Conservation (phyloP, 1,140 invertebrate species). For the Nasonia giraulti region DNA sequence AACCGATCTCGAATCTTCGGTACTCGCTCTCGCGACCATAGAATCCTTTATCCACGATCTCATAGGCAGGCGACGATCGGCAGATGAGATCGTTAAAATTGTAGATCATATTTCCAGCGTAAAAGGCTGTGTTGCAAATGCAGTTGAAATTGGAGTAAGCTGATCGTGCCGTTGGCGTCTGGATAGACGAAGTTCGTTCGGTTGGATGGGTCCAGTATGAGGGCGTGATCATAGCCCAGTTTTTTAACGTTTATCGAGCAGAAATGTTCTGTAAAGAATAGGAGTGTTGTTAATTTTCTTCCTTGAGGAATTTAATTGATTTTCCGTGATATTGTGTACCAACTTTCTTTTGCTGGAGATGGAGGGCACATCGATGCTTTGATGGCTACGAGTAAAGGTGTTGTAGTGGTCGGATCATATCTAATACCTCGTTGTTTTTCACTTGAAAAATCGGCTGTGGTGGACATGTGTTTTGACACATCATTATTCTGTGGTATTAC, state of each 20-base stretch:
- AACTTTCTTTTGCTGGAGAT: not conserved
- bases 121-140: too few relatives aligned
- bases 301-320: not conserved
- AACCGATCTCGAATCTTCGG: conserved; percentile 18
- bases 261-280: not conserved
- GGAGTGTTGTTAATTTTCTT: not conserved
- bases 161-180: not conserved
- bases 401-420: not conserved
- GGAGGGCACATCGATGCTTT: not conserved
- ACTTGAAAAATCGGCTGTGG: not conserved
- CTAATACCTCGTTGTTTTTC: not conserved
- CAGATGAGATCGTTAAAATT: too few relatives aligned
- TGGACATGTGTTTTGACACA: not conserved
- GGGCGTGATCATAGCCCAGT: not conserved
- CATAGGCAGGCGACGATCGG: not conserved
- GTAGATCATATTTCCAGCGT: too few relatives aligned
- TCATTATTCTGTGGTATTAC: not conserved
- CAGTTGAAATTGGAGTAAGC: not conserved
- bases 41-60: conserved; percentile 23
- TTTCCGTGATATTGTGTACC: not conserved
- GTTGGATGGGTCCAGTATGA: not conserved
- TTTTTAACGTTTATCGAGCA: too few relatives aligned
- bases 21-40: conserved; percentile 37
- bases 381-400: not conserved
- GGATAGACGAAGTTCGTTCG: conserved; percentile 21